Evolutionary conservation across 1,140 invertebrate genomes (phyloP), one percentile per base, ranked within the genome.

Genomic region (Probaryconus sp.): DNA sequence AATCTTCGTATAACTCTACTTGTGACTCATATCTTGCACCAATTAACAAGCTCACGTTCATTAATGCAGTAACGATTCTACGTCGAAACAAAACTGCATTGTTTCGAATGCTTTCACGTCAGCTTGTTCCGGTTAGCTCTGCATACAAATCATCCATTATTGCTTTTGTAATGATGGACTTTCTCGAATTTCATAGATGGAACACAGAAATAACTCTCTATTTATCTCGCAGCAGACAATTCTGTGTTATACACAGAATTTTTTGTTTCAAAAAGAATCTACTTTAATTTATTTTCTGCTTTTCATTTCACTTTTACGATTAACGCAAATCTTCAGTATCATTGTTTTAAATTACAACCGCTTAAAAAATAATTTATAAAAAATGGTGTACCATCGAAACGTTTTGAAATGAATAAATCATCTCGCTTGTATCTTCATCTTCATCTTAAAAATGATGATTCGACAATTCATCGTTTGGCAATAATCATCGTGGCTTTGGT

Each of bases 21-120:
- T n/a, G n/a, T n/a, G n/a, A n/a, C 40, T 73, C 65, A 50, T 69
- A 67, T 58, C 14, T 61, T 20, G 60, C 56, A 50, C 21, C 58
- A 58, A 65, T 42, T 73, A 70, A 72, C 60, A 53, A 69, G 33
- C 35, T 70, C 45, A 61, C 48, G 24, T 53, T 60, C 63, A 63
- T 76, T 68, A 74, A 35, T 42, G 37, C 43, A 16, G 5, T 63
- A 50, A 74, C 20, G 30, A 55, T 50, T 53, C 17, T 13, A 11
- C 43, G 45, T 18, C 30, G 38, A 58, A 18, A 60, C 55, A 47
- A 45, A 53, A 40, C 42, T 53, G 13, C 38, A 53, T 69, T 69
- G 55, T 61, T 43, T 6, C 20, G 20, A 58, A 68, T 43, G 47
- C 45, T 68, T 50, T 68, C 43, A 50, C 16, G 10, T 67, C 43